Base-by-base conservation (phyloP, 2,888 invertebrate species). In the Malthinus flaveolus region DNA sequence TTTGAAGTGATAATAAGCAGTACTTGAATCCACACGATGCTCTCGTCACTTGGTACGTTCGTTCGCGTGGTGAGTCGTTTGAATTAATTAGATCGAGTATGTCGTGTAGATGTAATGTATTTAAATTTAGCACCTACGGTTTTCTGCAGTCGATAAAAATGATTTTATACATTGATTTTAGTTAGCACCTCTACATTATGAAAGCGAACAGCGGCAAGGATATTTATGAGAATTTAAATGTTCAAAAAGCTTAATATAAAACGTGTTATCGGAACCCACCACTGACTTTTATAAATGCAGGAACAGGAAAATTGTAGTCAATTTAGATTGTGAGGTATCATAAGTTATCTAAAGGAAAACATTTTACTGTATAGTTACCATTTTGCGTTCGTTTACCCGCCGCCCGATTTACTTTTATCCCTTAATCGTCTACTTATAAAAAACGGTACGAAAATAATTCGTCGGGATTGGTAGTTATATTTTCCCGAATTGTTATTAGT, bases 331-430 rank as follows among this genome's bases (percentile, higher is more conserved):
- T 6, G 46, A 7, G 33, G 39, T 52, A 48, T 15, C 48, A 34
- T 47, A 44, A 51, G 57, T 39, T 46, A 51, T 37, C 36, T n/a
- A 23, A 45, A n/a, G 49, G 35, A 33, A 42, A 34, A 56, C 31
- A 49, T 45, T 44, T 32, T 32, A 23, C 23, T 23, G 23, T 23
- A 23, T 23, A 23, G 23, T 23, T 23, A 23, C 23, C 23, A 23
- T 23, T 23, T 23, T 23, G 23, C 5, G 23, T 3, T 23, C 23
- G 23, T 23, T 23, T 23, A 23, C 23, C 23, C 23, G 56, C 64
- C 61, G 64, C 62, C 63, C 63, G 58, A 61, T 58, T 54, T 44
- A 33, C 52, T 57, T 67, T 66, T 63, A 69, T 66, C 68, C 66
- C 65, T 67, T 67, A 69, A 68, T 69, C 67, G 23, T 23, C 23